Evolutionary conservation across 2,888 invertebrate species (phyloP), one percentile per base, ranked within the genome.

Genomic region (Sclerodermus sp.): DNA sequence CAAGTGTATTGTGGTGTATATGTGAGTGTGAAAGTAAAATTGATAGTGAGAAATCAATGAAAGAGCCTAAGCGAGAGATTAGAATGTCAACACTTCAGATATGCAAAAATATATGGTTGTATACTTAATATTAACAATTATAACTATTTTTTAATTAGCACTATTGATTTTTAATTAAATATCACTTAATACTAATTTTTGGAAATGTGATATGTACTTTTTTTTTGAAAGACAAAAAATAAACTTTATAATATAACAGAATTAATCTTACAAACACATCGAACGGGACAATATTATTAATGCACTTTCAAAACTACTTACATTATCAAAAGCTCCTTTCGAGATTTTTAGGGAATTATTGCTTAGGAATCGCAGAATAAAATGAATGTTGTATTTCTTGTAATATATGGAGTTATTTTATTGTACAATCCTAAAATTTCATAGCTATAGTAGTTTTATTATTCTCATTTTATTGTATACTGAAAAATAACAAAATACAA

Each of bases 51-150:
- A 47, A 43, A 23, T 18, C 14, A 39, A n/a, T n/a, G 10, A 49
- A 61, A 60, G 59, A 73, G 71, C 71, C 72, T 70, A 73, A 64
- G 62, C 58, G 52, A 53, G 64, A 58, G 52, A 63, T 62, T 71
- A 68, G 10, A 64, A 68, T 68, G 64, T 60, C 58, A 65, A 64
- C 58, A 63, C 65, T 68, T 62, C 66, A 64, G 63, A 5, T 5
- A 23, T 69, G 66, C 62, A 62, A 64, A 62, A 63, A 67, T 69
- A 70, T 72, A 75, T 76, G 75, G 71, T 76, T 77, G 77, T 77
- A 75, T 67, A 76, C 75, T 76, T 76, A 76, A 74, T 76, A 77
- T 73, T 74, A 75, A 71, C 74, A 76, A 74, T 72, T 73, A 67
- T 74, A 75, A 71, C 65, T 73, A 74, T 75, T 71, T 77, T 74